Base-by-base conservation (phyloP, 2,113 vertebrate genomes). In the Cariama cristata region DNA sequence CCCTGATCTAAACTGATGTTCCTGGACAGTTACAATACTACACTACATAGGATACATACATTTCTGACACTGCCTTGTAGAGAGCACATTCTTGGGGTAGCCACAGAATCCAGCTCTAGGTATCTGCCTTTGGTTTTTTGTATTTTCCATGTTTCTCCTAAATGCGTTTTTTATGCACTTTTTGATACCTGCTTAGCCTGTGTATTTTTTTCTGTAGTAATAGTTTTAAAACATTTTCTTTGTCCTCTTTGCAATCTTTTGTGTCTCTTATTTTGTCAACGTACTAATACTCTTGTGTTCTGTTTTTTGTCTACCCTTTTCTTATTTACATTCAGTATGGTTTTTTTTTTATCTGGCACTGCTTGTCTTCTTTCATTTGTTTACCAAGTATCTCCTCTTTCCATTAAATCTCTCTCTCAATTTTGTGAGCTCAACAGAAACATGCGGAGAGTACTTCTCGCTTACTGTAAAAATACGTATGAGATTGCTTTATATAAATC, bases 101-200 rank as follows among this genome's bases (percentile, higher is more conserved):
- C 8, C 20, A 55, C 14, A 82, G 47, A 88, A 77, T 49, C 15
- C 24, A 72, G 3, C 19, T 49, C 9, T 49, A 32, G 17, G 11
- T 64, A 59, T 59, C 49, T 33, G 11, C 4, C 3, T 69, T 49
- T 75, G 0, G 0, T 55, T 22, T 53, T 67, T 5, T 30, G 2
- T 56, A 17, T 85, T 83, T 86, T 11, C 27, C 9, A 5, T 33
- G 5, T 82, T 90, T 85, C 38, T 67, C 3, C 6, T 53, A 53
- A 49, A 21, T 76, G 24, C 3, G 44, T 56, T 55, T 75, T 62
- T 86, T 27, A 5, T n/a, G 17, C 8, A 45, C 7, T 49, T 84
- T 72, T 42, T 56, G 27, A 12, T 68, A 45, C 4, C 9, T 69
- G 9, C 5, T 56, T 88, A 56, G 7, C 17, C 45, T 53, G 8